Percentiles rank a stretch among this genome's conserved stretches.
Conservation (phyloP, 2,888 invertebrate genomes). For the Cantharis rufa region DNA sequence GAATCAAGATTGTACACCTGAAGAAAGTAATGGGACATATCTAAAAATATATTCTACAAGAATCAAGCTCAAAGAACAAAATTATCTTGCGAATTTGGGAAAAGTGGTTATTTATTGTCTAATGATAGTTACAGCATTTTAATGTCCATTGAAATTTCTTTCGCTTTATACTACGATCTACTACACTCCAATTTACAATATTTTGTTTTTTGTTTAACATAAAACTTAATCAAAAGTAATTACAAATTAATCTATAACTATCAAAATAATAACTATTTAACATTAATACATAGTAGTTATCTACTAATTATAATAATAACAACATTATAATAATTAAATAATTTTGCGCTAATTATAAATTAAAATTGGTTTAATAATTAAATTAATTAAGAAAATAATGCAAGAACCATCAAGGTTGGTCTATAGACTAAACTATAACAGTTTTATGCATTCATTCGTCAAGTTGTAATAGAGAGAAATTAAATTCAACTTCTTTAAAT, state of each 20-base stretch:
- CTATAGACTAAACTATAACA: background rate
- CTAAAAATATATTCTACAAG: background rate
- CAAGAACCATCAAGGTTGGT: background rate
- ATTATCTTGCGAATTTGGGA: background rate
- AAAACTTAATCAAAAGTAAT: background rate
- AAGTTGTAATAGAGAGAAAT: background rate
- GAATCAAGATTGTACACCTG: conserved; percentile 16
- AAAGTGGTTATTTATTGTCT: background rate
- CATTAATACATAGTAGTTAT: background rate
- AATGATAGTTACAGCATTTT: background rate
- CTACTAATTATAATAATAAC: background rate
- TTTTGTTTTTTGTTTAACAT: background rate
- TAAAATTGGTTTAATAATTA: background rate
- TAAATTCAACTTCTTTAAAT: background rate
- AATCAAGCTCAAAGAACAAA: background rate
- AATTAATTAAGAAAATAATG: background rate
- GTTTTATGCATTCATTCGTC: background rate
- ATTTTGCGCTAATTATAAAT: background rate
- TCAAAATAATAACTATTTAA: background rate
- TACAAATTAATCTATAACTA: background rate
- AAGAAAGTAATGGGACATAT: background rate
- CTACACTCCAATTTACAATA: background rate
- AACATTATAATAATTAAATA: background rate
- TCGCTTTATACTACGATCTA: background rate
- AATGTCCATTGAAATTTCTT: background rate